These are phyloP conservation scores for Semicossyphus pulcher DNA, from an alignment of 2,113 vertebrate species.

Conservation along the genomic window DNA sequence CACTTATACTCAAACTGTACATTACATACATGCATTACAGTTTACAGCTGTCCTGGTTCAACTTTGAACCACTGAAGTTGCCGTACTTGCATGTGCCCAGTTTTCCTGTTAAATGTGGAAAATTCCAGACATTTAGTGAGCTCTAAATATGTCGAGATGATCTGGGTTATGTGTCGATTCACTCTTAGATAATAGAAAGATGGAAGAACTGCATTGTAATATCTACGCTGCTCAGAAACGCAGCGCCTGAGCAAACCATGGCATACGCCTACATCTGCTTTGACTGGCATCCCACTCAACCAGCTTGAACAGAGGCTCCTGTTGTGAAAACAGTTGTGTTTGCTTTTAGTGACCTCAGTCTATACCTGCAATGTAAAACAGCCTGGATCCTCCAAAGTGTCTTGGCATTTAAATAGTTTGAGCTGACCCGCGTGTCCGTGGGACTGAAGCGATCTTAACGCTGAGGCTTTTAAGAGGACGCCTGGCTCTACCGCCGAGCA, in stretches of 20 bases:
- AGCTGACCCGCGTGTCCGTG: conserved; percentile 50
- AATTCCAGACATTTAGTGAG: no score
- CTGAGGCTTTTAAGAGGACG: conserved; percentile 64
- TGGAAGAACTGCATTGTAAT: no score
- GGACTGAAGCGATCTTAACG: conserved; percentile 55
- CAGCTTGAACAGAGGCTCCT: conserved; percentile 46
- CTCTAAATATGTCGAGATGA: no score
- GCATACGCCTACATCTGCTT: conserved; percentile 28
- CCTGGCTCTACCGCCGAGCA: background rate
- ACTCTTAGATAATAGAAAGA: no score
- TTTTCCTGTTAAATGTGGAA: no score
- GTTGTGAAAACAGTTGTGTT: conserved; percentile 74
- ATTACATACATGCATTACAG: no score
- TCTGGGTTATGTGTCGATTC: no score
- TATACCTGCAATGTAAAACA: conserved; percentile 46
- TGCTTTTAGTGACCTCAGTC: conserved; percentile 72
- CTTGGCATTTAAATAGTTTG: conserved; percentile 70
- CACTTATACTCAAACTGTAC: no score
- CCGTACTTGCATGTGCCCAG: no score
- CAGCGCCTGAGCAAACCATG: conserved; percentile 19
- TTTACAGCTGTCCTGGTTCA: no score
- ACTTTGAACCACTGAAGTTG: no score
- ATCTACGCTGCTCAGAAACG: no score
- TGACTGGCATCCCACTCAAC: conserved; percentile 56
- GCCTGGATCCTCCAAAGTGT: conserved; percentile 49